Conservation (phyloP, 2,797 vertebrate species). For the Myripristis murdjan region DNA sequence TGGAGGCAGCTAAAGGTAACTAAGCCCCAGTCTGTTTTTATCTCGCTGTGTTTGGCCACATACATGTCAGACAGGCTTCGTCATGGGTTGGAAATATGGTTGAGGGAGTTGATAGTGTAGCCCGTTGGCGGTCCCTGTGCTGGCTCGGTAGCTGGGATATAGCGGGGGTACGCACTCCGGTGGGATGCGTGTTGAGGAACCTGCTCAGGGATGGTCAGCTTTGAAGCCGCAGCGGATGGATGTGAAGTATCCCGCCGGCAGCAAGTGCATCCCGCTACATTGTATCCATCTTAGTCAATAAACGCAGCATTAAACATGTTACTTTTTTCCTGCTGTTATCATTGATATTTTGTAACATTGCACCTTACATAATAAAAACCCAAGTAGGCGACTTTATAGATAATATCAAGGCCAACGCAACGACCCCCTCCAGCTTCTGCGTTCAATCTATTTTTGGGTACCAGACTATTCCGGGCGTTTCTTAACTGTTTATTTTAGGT, state of each 20-base stretch:
- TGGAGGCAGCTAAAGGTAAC: constrained; percentile 88
- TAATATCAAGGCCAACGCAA: constrained; percentile 52
- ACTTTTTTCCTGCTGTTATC: accelerated
- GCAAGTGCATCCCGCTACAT: constrained; percentile 69
- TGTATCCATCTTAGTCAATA: not conserved
- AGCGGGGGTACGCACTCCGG: constrained; percentile 16
- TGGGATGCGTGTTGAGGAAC: constrained; percentile 66
- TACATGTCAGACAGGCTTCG: constrained; percentile 20
- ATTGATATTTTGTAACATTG: not conserved
- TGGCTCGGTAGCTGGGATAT: not conserved
- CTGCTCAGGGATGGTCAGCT: constrained; percentile 73
- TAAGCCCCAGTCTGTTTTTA: constrained; percentile 72
- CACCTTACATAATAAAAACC: not conserved
- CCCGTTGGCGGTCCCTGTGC: not conserved
- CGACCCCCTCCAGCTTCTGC: constrained; percentile 60
- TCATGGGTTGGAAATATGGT: not conserved
- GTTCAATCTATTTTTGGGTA: constrained; percentile 57
- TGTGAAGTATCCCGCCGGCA: constrained; percentile 54
- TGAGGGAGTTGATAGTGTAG: not conserved
- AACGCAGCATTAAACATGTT: not conserved
- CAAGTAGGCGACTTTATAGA: constrained; percentile 25
- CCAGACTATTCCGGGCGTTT: constrained; percentile 22
- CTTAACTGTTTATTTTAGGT: not conserved
- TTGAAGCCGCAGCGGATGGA: constrained; percentile 66
- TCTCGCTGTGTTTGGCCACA: constrained; percentile 35